Evolutionary conservation across 2,113 vertebrate genomes (phyloP), one percentile per base, ranked within the genome.

Genomic region (Synodontis membranacea): DNA sequence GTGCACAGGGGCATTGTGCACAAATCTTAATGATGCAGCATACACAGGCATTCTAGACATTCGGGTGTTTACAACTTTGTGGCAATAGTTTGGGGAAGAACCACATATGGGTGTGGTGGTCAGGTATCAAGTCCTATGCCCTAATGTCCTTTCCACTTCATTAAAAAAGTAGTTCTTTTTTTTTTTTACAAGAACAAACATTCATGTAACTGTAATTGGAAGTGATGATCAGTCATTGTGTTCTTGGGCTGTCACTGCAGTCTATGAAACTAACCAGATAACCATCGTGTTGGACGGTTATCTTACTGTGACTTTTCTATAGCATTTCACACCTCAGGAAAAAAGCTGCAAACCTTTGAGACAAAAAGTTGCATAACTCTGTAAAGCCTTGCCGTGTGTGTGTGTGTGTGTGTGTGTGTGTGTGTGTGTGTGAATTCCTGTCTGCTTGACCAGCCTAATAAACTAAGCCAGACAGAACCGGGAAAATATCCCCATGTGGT

Each of bases 401-500:
- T 78, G 46, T 31, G 44, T 31, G 17, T 75, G 23, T 44, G 42
- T 75, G n/a, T 54, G 52, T 23, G 50, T 25, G 54, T 21, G 76
- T 21, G 28, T 34, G 76, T 34, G 46, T 11, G 21, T n/a, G 23
- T 2, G 76, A 52, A 31, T 60, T 56, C 34, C 70, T 74, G 23
- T n/a, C 37, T 84, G 50, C 52, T 58, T 72, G 34, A 81, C 66
- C 72, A 34, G 42, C 11, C 62, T 83, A 76, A 75, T 75, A 75
- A 58, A 64, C 54, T 25, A 34, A 78, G 60, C 23, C 54, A 75
- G 39, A 60, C 15, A 48, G 39, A 76, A 62, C 54, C 12, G 42
- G 50, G 74, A 60, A 84, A 84, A 84, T 81, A n/a, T 82, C 42
- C 58, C 58, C 80, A 64, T 64, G 80, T 48, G 58, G 80, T 48